Evolutionary conservation across 2,888 invertebrate genomes (phyloP).

Genomic region (Napeogenes inachia): DNA sequence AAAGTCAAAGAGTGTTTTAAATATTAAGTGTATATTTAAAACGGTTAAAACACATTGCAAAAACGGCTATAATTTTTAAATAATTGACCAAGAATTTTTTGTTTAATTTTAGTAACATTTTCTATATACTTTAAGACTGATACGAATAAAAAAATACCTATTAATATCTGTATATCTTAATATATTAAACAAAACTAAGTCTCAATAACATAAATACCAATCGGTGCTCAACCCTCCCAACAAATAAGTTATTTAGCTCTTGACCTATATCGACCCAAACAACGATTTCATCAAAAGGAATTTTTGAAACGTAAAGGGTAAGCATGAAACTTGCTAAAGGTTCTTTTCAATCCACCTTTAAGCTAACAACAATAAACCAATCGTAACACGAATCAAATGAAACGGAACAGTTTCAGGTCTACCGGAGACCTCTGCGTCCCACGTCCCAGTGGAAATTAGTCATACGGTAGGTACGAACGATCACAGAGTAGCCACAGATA

Average conservation of each 20-base stretch:
- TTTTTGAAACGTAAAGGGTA: slow-evolving; percentile 10
- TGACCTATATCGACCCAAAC: neutral
- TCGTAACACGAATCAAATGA: slow-evolving; percentile 63
- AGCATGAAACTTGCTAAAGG: slow-evolving; percentile 9
- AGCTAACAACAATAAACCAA: slow-evolving; percentile 59
- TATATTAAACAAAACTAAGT: neutral
- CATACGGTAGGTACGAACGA: slow-evolving; percentile 40
- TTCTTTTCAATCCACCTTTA: slow-evolving; percentile 50
- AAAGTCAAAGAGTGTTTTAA: neutral
- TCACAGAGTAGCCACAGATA: neutral
- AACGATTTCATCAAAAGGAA: slow-evolving; percentile 2
- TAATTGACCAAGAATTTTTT: neutral
- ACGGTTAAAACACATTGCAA: no score
- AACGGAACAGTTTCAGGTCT: slow-evolving; percentile 69
- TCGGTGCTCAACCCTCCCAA: neutral
- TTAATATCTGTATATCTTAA: neutral
- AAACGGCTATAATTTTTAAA: neutral
- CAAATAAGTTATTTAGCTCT: neutral
- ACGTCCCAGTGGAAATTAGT: slow-evolving; percentile 64
- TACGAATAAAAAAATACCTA: neutral
- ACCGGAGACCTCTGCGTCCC: slow-evolving; percentile 52
- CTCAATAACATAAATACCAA: neutral
- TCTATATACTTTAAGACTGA: neutral
- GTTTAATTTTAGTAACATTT: no score
- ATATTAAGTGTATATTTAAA: no score